Evolutionary conservation across 2,888 invertebrate genomes (phyloP), one percentile per base, ranked within the genome.

Genomic region (Congeria kusceri): DNA sequence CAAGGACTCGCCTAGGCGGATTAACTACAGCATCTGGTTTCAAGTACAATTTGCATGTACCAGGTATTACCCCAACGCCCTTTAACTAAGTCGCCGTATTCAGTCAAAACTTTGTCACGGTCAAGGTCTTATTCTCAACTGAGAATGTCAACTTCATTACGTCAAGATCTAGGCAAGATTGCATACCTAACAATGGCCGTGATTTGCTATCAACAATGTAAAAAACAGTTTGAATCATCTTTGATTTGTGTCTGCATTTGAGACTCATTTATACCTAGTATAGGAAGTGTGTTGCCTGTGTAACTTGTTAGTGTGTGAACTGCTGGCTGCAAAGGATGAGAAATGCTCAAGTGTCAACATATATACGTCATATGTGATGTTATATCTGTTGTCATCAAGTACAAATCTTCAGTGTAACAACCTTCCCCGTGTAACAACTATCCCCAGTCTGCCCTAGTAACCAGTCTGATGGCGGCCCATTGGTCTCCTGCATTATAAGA

Each of bases 101-200:
- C 57, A 29, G n/a, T 23, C 27, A 63, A 29, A 7, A 71, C 57
- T 13, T 15, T 39, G 20, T 64, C 7, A 20, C 53, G 23, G 47
- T 28, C 28, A 25, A 28, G 15, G 32, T 27, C 49, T 28, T 28
- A 25, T 71, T 63, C 29, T 63, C 71, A 49, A 72, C 44, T 57
- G 72, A 18, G 32, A 59, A 67, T n/a, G 57, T 62, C 44, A 67
- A 29, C 29, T 73, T 15, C n/a, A 73, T 29, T 13, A 73, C 18
- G 3, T 25, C 29, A 20, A 66, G 44, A 44, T 67, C 67, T 32
- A 62, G 1, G 28, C 32, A 74, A 1, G 74, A 53, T 25, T 74
- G 18, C 20, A 63, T 27, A 57, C 47, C 29, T 13, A 58, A 18
- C 1, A 71, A 44, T 23, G 71, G 64, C 11, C 27, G 5, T 18